Base-by-base conservation (phyloP, 2,797 vertebrate genomes). In the Bradypodion ventrale region DNA sequence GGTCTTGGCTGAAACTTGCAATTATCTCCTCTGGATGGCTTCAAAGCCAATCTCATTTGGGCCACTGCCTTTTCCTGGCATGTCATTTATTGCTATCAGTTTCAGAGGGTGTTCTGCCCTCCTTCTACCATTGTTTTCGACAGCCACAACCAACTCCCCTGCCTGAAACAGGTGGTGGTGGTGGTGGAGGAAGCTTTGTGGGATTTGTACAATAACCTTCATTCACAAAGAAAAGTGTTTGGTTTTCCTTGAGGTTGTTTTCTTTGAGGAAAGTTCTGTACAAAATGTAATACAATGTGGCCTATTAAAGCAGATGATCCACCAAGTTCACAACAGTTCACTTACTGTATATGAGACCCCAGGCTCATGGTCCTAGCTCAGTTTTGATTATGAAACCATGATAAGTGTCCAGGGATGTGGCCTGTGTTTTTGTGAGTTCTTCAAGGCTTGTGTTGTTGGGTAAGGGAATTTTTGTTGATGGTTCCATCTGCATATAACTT, bases 181-280 rank as follows among this genome's bases (percentile, higher is more conserved):
- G n/a, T n/a, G 46, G 16, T 52, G 60, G n/a, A 21, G 85, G 49
- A 5, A 19, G 44, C 60, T 44, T 69, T 49, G 70, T 44, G 82
- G 12, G 35, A 16, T 1, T 37, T 46, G 12, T 44, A 62, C 35
- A 73, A 83, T 25, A 12, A 56, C 80, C 62, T 77, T 76, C 35
- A 44, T 37, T 82, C 35, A 74, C 56, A 69, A 82, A 46, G 87
- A 52, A 25, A 87, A 83, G 52, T n/a, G 60, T 84, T 87, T 77
- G 49, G 29, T 23, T 75, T 82, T 66, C 37, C 56, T 75, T 23
- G 40, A 75, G 37, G 15, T 49, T 49, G 59, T 80, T 68, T 76
- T 40, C 42, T 72, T 75, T 76, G 15, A 15, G 15, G 32, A 80
- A 80, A 35, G 13, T 62, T 60, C 56, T 49, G 10, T 69, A 13